These are phyloP conservation scores for Aphidoletes aphidimyza DNA, from an alignment of 2,888 invertebrate species.

Conservation along the genomic window DNA sequence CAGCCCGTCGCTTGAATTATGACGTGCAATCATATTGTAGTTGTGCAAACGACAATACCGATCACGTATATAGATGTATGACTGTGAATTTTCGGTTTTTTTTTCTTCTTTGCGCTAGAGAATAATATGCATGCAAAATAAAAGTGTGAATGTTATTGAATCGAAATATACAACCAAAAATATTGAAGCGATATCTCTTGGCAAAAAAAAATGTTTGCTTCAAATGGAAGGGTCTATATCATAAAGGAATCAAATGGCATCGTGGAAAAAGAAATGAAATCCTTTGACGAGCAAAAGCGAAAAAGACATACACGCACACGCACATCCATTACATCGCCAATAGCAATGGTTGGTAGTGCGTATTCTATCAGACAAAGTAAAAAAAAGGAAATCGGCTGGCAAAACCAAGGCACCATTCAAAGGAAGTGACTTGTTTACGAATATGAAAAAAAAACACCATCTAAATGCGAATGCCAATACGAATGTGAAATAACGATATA, in stretches of 20 bases:
- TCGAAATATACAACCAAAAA: conserved; percentile 1
- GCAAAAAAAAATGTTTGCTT: neutral
- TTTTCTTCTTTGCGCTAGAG: too few relatives aligned
- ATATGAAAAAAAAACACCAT: conserved; percentile 10
- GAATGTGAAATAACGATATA: neutral
- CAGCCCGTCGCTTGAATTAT: conserved; percentile 45
- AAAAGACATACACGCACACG: neutral
- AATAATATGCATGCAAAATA: conserved; percentile 23
- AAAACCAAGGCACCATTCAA: neutral
- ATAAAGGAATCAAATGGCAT: neutral
- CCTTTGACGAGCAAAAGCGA: conserved; percentile 1
- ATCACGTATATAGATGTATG: neutral
- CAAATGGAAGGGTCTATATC: conserved; percentile 6
- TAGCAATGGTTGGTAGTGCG: neutral
- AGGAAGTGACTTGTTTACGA: conserved; percentile 14
- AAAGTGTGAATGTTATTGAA: conserved; percentile 23
- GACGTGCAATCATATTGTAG: conserved; percentile 40
- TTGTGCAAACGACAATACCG: neutral
- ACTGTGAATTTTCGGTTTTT: too few relatives aligned
- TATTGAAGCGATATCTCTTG: neutral
- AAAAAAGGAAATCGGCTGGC: neutral
- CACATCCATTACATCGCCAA: conserved; percentile 24
- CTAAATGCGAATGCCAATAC: conserved; percentile 18
- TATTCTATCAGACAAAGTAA: neutral
- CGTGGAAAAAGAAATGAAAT: neutral